These are phyloP conservation scores for Rosalia funebris DNA, from an alignment of 2,888 invertebrate species.

Conservation along the genomic window DNA sequence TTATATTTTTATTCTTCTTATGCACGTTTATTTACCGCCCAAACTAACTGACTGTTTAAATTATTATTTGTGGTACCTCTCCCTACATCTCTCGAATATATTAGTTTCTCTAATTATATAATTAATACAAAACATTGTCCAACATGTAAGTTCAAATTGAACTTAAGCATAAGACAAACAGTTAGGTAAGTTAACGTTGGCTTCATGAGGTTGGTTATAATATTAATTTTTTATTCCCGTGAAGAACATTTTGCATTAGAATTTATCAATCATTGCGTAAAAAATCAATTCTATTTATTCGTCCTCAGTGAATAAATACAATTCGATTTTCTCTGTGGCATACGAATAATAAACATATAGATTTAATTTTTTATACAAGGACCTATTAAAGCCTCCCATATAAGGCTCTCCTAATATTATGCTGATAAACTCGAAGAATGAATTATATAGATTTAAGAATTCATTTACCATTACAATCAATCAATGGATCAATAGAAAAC, in stretches of 20 bases:
- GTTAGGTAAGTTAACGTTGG: too few relatives aligned
- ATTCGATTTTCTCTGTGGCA: not conserved
- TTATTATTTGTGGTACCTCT: too few relatives aligned
- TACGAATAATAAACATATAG: not conserved
- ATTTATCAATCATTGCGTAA: not conserved
- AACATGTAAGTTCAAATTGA: too few relatives aligned
- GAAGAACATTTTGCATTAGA: not conserved
- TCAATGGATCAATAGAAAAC: not conserved
- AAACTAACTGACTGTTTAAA: too few relatives aligned
- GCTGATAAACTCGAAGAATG: slow-evolving; percentile 7
- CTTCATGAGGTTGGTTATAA: too few relatives aligned
- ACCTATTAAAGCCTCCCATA: slow-evolving; percentile 5
- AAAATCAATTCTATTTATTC: not conserved
- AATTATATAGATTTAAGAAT: slow-evolving; percentile 1
- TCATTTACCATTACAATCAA: not conserved
- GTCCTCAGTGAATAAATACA: not conserved
- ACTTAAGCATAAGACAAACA: too few relatives aligned
- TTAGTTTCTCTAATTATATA: too few relatives aligned
- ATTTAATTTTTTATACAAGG: slow-evolving; percentile 1
- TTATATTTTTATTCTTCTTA: too few relatives aligned
- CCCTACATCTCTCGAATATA: too few relatives aligned
- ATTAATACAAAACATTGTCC: too few relatives aligned
- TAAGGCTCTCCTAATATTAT: not conserved
- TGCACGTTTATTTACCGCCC: too few relatives aligned
- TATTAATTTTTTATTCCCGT: too few relatives aligned